Evolutionary conservation across 2,797 vertebrate genomes (phyloP).

Genomic region (Ctenopoma multispine): DNA sequence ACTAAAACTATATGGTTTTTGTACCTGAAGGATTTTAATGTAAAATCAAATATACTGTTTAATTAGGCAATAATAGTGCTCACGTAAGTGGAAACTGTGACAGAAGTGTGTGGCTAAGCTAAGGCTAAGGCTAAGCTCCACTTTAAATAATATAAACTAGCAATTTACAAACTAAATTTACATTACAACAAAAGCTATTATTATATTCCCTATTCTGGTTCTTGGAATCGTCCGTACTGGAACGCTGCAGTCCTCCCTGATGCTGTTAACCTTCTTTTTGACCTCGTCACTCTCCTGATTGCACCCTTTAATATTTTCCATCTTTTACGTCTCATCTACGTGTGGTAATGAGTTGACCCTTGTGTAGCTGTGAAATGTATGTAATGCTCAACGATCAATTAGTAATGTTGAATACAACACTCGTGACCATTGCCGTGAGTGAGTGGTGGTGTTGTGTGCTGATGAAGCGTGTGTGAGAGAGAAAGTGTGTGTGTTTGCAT

Average conservation of each 20-base stretch:
- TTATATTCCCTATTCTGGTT: neutral
- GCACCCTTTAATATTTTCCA: conserved; percentile 84
- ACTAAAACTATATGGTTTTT: too few species aligned
- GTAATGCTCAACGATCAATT: conserved; percentile 18
- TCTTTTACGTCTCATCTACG: conserved; percentile 57
- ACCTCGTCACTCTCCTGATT: conserved; percentile 54
- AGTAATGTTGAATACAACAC: conserved; percentile 7
- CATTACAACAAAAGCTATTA: neutral
- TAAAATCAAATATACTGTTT: too few species aligned
- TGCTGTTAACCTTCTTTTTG: conserved; percentile 17
- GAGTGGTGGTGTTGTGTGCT: conserved; percentile 42
- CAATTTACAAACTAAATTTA: neutral
- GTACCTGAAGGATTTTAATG: neutral
- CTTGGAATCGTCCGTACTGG: neutral
- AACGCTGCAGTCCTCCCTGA: conserved; percentile 11
- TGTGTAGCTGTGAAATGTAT: conserved; percentile 42
- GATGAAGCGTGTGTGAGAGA: neutral
- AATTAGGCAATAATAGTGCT: too few species aligned
- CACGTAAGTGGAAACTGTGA: too few species aligned
- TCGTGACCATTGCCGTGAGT: conserved; percentile 35
- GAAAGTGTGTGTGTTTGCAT: conserved; percentile 19
- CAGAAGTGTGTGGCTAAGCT: too few species aligned
- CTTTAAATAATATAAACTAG: too few species aligned
- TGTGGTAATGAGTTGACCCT: conserved; percentile 44
- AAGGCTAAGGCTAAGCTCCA: too few species aligned